These are phyloP conservation scores for Phengaris alcon DNA, from an alignment of 2,888 invertebrate species.

Conservation along the genomic window DNA sequence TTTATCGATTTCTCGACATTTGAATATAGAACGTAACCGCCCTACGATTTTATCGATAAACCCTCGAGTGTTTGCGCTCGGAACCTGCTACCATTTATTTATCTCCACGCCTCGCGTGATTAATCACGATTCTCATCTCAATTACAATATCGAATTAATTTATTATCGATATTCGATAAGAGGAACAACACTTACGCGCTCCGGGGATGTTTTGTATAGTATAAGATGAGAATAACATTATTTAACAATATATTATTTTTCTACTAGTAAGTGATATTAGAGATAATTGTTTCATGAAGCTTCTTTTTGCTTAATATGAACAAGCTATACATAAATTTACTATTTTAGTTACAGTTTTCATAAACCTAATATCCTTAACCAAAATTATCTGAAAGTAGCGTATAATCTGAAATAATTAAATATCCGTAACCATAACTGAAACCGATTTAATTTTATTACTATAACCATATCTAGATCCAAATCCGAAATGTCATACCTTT, in stretches of 20 bases:
- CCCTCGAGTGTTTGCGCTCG: constrained; percentile 5
- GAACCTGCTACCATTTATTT: constrained; percentile 28
- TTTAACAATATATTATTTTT: background rate
- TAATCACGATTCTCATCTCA: constrained; percentile 44
- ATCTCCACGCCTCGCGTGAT: constrained; percentile 37
- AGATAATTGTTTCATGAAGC: too few species aligned
- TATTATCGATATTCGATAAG: constrained; percentile 47
- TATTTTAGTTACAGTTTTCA: too few species aligned
- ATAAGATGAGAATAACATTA: constrained; percentile 32
- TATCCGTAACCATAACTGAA: too few species aligned
- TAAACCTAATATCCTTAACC: too few species aligned
- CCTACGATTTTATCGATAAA: constrained; percentile 18
- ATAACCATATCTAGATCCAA: too few species aligned
- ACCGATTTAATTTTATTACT: too few species aligned
- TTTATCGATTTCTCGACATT: constrained; percentile 17
- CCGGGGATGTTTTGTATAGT: constrained; percentile 31
- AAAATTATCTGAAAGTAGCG: too few species aligned
- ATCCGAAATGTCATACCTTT: too few species aligned
- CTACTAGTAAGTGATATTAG: background rate
- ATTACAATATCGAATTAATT: constrained; percentile 45
- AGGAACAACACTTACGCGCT: constrained; percentile 40
- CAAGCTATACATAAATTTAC: too few species aligned
- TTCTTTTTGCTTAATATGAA: too few species aligned
- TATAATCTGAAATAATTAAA: too few species aligned
- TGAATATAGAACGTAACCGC: constrained; percentile 15